A percentile compares a stretch with the other conserved stretches of the same genome.
These are phyloP conservation scores for Harmothoe impar DNA, from an alignment of 2,888 invertebrate genomes.

Conservation along the genomic window DNA sequence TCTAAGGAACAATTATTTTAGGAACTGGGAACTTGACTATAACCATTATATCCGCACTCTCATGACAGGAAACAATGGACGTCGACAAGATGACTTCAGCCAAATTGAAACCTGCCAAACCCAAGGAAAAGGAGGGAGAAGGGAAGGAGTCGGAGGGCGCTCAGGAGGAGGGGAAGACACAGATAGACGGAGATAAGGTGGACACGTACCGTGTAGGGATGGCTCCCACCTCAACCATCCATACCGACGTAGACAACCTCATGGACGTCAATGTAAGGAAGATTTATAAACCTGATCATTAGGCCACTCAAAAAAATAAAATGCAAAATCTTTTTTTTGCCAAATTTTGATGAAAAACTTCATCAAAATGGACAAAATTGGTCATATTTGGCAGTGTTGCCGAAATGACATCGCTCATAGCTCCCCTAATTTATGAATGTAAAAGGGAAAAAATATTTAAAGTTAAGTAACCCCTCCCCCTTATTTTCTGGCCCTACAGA, in stretches of 20 bases:
- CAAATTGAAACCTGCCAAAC: constrained; percentile 85
- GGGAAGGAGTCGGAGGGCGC: constrained; percentile 69
- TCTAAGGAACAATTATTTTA: too few species aligned
- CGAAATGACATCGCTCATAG: too few species aligned
- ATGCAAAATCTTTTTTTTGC: too few species aligned
- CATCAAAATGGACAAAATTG: too few species aligned
- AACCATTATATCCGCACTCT: neutral
- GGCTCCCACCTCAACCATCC: constrained; percentile 90
- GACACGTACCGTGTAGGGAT: constrained; percentile 88
- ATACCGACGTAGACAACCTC: constrained; percentile 86
- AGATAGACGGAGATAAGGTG: constrained; percentile 89
- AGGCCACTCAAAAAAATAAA: too few species aligned
- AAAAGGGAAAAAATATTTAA: too few species aligned
- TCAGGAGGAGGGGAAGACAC: constrained; percentile 66
- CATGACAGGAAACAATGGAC: constrained; percentile 8
- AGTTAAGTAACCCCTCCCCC: too few species aligned
- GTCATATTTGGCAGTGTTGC: too few species aligned
- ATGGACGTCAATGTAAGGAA: neutral
- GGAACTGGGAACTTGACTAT: too few species aligned
- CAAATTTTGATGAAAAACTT: too few species aligned
- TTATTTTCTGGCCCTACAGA: neutral
- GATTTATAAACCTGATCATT: neutral
- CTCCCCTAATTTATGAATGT: too few species aligned
- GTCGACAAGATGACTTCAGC: constrained; percentile 86
- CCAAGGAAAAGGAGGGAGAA: constrained; percentile 69